Evolutionary conservation across 2,797 vertebrate genomes (phyloP), one percentile per base, ranked within the genome.

Genomic region (Micromesistius poutassou): DNA sequence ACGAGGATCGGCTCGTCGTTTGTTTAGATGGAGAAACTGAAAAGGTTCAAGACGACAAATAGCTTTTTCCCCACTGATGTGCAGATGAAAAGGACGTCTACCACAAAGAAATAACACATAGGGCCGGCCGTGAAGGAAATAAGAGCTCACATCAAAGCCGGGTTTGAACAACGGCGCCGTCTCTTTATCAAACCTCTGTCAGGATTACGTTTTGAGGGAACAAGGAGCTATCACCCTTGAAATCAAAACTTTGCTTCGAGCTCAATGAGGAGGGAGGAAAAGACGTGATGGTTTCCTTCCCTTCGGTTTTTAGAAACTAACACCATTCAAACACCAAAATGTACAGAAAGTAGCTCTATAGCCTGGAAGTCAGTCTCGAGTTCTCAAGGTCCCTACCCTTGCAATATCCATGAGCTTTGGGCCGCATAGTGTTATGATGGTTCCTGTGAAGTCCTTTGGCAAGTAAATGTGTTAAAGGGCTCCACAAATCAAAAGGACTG

Each of bases 21-120:
- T 75, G 78, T 72, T 70, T 72, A 82, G 68, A 78, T 79, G 25
- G 55, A 62, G 25, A 62, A 8, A 2, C 55, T 72, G 72, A 78
- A 81, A 79, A 85, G 86, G 9, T 38, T 78, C 55, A 62, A 88
- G 85, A 85, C 82, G 81, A 79, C 78, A 77, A 77, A 74, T 75
- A 78, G 78, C 78, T 80, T 80, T 72, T 79, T n/a, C n/a, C 78
- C 30, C 50, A 40, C 75, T 82, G 74, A 81, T 77, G 73, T 76
- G 22, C 76, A 75, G 84, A 86, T 82, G 77, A 84, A 79, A 82
- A 84, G 66, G 30, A 76, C 73, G n/a, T 73, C 16, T 3, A 72
- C 77, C 31, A 55, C 31, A 22, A 35, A 73, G 35, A 35, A 71
- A 71, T 77, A 77, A 79, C 81, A 50, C 73, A 88, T 25, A 62